Percentiles rank a stretch among this genome's conserved stretches.
Conservation (phyloP, 1,140 invertebrate species). For the Diorhabda elongata region DNA sequence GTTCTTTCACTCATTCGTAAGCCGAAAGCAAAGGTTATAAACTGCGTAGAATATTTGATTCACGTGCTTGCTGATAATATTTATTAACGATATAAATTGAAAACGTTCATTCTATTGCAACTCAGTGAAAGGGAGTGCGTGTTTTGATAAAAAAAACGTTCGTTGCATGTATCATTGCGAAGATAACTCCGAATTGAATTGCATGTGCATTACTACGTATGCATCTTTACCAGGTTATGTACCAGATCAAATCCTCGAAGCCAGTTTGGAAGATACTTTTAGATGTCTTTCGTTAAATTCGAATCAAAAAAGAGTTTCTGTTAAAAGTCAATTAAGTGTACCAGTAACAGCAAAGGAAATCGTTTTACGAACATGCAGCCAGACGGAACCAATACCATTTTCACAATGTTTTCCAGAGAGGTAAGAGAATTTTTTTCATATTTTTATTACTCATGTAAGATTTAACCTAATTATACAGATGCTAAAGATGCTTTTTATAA, state of each 20-base stretch:
- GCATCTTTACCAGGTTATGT: conserved; percentile 32
- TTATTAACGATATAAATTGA: neutral
- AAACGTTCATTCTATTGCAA: neutral
- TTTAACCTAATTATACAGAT: too few relatives aligned
- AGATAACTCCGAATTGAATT: conserved; percentile 20
- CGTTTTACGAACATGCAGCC: conserved; percentile 61
- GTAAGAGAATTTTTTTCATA: conserved; percentile 47
- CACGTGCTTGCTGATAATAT: neutral
- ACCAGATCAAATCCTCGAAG: conserved; percentile 21
- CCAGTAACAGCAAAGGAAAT: conserved; percentile 50
- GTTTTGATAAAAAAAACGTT: neutral
- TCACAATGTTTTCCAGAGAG: conserved; percentile 57
- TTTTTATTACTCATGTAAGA: neutral
- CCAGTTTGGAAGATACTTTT: conserved; percentile 25
- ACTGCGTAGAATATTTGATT: neutral
- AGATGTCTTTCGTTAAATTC: conserved; percentile 23
- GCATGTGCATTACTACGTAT: conserved; percentile 29
- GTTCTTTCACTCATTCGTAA: neutral
- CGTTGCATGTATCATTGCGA: conserved; percentile 25
- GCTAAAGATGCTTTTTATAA: too few relatives aligned
- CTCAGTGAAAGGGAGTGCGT: neutral
- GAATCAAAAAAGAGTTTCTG: conserved; percentile 9
- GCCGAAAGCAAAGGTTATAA: neutral
- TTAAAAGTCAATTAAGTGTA: neutral
- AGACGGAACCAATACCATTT: conserved; percentile 58